A percentile compares a stretch with the other conserved stretches of the same genome.
Evolutionary conservation across 2,113 vertebrate genomes (phyloP).

Genomic region (Piaya cayana): DNA sequence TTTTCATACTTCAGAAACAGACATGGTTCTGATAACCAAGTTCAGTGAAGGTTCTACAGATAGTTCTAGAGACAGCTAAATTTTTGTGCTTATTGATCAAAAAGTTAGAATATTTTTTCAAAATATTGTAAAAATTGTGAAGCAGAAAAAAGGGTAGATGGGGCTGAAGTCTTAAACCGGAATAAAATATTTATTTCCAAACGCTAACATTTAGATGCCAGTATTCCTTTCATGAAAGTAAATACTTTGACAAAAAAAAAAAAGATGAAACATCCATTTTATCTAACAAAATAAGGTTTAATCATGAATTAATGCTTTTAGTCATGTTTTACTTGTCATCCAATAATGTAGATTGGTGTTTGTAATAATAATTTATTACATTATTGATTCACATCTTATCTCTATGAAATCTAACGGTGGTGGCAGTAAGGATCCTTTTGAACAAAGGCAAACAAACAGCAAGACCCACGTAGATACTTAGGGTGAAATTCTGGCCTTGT

Average conservation of each 20-base stretch:
- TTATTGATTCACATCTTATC: constrained; percentile 25
- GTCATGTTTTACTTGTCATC: constrained; percentile 22
- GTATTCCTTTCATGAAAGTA: neutral
- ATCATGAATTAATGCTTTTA: neutral
- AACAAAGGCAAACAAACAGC: constrained; percentile 45
- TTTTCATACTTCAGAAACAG: neutral
- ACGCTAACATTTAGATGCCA: neutral
- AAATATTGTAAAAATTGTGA: neutral
- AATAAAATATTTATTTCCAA: neutral
- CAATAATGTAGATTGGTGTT: neutral
- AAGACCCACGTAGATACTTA: neutral
- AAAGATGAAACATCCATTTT: neutral
- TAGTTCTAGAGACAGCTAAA: neutral
- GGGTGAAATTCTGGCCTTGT: constrained; percentile 25
- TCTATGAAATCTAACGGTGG: neutral
- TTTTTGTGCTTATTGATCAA: neutral
- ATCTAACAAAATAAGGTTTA: neutral
- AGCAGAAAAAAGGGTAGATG: neutral
- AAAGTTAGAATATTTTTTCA: neutral
- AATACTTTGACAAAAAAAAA: neutral
- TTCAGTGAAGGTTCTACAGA: neutral
- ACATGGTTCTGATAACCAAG: neutral
- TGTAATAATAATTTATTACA: constrained; percentile 32
- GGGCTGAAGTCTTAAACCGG: neutral
- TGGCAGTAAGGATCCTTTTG: constrained; percentile 24